phyloP scores from a whole-genome alignment of 1,140 invertebrate genomes.

The Aphis craccivora region DNA sequence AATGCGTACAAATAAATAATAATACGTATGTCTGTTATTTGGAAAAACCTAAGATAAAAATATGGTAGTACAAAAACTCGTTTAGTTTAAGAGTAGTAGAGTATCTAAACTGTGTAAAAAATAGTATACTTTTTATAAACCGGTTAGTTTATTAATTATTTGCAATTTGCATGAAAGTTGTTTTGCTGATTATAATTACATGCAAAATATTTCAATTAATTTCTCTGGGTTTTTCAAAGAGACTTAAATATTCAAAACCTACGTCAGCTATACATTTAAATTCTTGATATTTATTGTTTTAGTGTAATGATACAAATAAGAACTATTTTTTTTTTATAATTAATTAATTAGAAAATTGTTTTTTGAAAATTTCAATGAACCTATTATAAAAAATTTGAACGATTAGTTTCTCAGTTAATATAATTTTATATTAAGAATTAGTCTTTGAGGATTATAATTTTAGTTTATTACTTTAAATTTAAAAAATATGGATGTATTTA shows the following conservation, averaged over 20 bases:
- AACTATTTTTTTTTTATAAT: too few species aligned
- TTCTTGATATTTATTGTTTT: too few species aligned
- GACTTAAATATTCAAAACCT: background rate
- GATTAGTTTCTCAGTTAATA: too few species aligned
- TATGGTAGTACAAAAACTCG: background rate
- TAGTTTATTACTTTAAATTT: too few species aligned
- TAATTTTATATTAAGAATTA: too few species aligned
- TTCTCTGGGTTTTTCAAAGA: background rate
- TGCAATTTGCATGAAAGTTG: background rate
- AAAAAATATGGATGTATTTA: too few species aligned
- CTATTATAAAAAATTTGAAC: too few species aligned
- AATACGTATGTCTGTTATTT: background rate
- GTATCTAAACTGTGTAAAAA: background rate
- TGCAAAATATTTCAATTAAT: background rate
- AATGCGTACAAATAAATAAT: too few species aligned
- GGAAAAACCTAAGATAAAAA: background rate
- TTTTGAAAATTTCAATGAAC: too few species aligned
- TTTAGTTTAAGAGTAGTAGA: background rate
- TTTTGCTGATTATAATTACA: background rate
- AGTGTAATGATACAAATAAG: too few species aligned
- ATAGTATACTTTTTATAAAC: background rate
- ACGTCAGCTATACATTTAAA: background rate
- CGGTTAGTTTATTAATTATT: conserved; percentile 12
- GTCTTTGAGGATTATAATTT: too few species aligned
- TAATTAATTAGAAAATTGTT: too few species aligned